Percentiles rank a stretch among this genome's conserved stretches.
Conservation (phyloP, 2,888 invertebrate species). For the Drosophila kambysellisi region DNA sequence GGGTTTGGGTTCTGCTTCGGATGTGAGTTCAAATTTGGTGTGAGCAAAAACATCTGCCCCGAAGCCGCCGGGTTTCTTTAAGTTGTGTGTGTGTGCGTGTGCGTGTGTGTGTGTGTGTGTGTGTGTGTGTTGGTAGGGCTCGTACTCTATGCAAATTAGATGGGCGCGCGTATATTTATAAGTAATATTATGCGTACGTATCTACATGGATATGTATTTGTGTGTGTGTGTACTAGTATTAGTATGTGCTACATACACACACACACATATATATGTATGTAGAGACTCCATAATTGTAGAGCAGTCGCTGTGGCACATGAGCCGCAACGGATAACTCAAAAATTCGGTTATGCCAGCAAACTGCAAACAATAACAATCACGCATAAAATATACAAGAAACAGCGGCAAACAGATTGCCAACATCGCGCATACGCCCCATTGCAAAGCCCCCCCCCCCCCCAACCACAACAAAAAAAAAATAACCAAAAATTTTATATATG, state of each 20-base stretch:
- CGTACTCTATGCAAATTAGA: slow-evolving; percentile 75
- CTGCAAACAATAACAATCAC: slow-evolving; percentile 80
- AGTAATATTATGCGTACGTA: slow-evolving; percentile 70
- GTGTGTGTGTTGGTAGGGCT: slow-evolving; percentile 28
- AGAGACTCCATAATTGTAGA: slow-evolving; percentile 63
- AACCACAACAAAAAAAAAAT: slow-evolving; percentile 6
- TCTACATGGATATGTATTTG: slow-evolving; percentile 2
- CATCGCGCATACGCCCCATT: slow-evolving; percentile 72
- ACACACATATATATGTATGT: background rate
- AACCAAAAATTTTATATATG: background rate
- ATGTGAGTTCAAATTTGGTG: slow-evolving; percentile 37
- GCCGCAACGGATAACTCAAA: slow-evolving; percentile 71
- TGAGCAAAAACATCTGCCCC: slow-evolving; percentile 75
- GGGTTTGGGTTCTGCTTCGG: slow-evolving; percentile 9
- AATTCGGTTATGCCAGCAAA: slow-evolving; percentile 59
- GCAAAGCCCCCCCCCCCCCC: background rate
- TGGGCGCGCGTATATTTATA: slow-evolving; percentile 78
- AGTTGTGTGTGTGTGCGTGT: background rate
- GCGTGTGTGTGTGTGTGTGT: slow-evolving; percentile 6
- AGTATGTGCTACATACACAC: slow-evolving; percentile 9
- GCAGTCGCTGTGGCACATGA: slow-evolving; percentile 70
- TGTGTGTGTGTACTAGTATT: slow-evolving; percentile 38
- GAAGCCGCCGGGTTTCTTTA: slow-evolving; percentile 43
- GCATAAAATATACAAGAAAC: slow-evolving; percentile 63
- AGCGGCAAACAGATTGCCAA: slow-evolving; percentile 52